Evolutionary conservation across 2,797 vertebrate species (phyloP).

Genomic region (Pangasius sanitwongsei): DNA sequence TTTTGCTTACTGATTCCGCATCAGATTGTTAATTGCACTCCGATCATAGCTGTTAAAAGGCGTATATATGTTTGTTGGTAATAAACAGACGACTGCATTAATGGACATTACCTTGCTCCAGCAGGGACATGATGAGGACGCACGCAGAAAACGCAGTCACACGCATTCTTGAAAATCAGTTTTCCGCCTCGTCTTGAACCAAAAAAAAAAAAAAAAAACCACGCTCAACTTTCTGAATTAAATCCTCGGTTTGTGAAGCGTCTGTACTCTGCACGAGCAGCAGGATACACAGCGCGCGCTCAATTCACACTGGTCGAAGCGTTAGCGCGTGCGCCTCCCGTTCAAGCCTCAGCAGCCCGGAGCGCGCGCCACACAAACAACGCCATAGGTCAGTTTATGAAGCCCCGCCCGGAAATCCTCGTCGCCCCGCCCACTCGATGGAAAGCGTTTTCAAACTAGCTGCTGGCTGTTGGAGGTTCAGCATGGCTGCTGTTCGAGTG

Average conservation of each 20-base stretch:
- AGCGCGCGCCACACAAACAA: background rate
- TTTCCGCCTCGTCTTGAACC: background rate
- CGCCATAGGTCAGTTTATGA: background rate
- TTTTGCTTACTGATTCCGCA: background rate
- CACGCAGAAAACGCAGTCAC: constrained; percentile 28
- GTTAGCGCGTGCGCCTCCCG: constrained; percentile 36
- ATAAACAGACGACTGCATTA: background rate
- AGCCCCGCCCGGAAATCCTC: background rate
- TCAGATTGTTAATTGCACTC: background rate
- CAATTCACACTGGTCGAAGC: constrained; percentile 41
- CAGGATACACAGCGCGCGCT: background rate
- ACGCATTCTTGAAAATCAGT: constrained; percentile 46
- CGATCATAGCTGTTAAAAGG: background rate
- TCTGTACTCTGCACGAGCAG: background rate
- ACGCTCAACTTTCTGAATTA: background rate
- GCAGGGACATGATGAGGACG: constrained; percentile 35
- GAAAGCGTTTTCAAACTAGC: background rate
- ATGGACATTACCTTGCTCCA: constrained; percentile 52
- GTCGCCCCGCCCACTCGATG: background rate
- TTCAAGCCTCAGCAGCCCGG: background rate
- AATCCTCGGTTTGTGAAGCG: constrained; percentile 33
- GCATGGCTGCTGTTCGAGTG: background rate
- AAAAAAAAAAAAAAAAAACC: too few relatives aligned
- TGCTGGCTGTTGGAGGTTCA: background rate
- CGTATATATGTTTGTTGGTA: background rate